Evolutionary conservation across 2,888 invertebrate species (phyloP).

Genomic region (Hypolimnas misippus): DNA sequence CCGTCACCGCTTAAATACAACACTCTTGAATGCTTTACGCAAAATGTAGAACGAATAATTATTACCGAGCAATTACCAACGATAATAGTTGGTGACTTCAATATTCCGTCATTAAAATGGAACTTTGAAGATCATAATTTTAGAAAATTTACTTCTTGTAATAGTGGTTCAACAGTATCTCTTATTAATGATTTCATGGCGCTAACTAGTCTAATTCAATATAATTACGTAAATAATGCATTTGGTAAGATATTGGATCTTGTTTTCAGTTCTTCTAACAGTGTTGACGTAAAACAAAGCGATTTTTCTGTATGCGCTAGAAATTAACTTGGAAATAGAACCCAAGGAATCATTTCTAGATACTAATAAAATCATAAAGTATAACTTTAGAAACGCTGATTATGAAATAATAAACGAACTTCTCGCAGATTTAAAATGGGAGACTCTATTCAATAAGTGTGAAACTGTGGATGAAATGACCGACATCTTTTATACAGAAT

Average conservation of each 20-base stretch:
- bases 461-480: slow-evolving; percentile 8
- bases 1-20: too few species aligned
- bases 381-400: slow-evolving; percentile 12
- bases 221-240: slow-evolving; percentile 14
- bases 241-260: slow-evolving; percentile 21
- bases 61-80: slow-evolving; percentile 10
- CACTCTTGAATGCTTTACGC: slow-evolving; percentile 6
- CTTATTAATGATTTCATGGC: slow-evolving; percentile 19
- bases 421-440: slow-evolving; percentile 10
- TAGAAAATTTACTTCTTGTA: slow-evolving; percentile 15
- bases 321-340: not conserved
- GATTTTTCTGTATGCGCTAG: slow-evolving; percentile 8
- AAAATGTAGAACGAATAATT: slow-evolving; percentile 18
- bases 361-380: slow-evolving; percentile 8
- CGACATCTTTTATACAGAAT: not conserved
- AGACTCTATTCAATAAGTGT: not conserved
- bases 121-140: slow-evolving; percentile 3
- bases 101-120: slow-evolving; percentile 17
- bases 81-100: slow-evolving; percentile 17
- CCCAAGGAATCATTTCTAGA: not conserved
- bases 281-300: not conserved
- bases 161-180: not conserved
- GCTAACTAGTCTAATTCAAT: slow-evolving; percentile 15
- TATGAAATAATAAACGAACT: not conserved
- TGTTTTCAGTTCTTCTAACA: slow-evolving; percentile 10